Conservation (phyloP, 2,797 vertebrate species). For the Meriones psammophilus region DNA sequence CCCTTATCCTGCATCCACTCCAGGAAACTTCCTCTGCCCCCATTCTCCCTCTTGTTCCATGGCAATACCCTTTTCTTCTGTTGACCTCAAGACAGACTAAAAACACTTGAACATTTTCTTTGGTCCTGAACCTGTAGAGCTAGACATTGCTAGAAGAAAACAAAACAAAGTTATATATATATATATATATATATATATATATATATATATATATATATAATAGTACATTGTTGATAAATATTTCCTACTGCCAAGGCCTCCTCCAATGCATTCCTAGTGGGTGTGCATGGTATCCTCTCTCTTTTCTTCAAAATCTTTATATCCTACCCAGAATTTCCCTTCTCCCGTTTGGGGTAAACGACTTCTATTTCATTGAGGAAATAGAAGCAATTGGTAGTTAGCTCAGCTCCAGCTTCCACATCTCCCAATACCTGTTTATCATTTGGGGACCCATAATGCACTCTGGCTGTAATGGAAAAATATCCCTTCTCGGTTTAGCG, state of each 20-base stretch:
- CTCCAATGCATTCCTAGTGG: not conserved
- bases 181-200: too few species aligned
- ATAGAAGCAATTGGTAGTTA: constrained; percentile 30
- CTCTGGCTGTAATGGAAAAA: constrained; percentile 34
- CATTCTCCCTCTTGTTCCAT: not conserved
- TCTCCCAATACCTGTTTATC: not conserved
- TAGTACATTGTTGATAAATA: not conserved
- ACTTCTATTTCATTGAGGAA: constrained; percentile 57
- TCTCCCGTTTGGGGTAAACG: not conserved
- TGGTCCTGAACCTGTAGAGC: not conserved
- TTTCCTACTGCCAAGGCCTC: not conserved
- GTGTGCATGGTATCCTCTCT: not conserved
- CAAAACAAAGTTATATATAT: too few species aligned
- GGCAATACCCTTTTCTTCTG: not conserved
- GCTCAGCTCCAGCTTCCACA: constrained; percentile 14
- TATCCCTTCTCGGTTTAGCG: constrained; percentile 33
- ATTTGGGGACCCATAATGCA: not conserved
- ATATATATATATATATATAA: too few species aligned
- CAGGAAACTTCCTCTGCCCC: not conserved
- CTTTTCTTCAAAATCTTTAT: not conserved
- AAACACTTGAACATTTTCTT: not conserved
- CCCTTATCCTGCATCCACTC: not conserved
- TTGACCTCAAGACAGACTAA: not conserved
- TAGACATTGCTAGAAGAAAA: not conserved
- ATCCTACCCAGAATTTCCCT: constrained; percentile 11